Percentiles rank a stretch among this genome's conserved stretches.
Evolutionary conservation across 2,797 vertebrate genomes (phyloP).

Genomic region (Cryptoprocta ferox): DNA sequence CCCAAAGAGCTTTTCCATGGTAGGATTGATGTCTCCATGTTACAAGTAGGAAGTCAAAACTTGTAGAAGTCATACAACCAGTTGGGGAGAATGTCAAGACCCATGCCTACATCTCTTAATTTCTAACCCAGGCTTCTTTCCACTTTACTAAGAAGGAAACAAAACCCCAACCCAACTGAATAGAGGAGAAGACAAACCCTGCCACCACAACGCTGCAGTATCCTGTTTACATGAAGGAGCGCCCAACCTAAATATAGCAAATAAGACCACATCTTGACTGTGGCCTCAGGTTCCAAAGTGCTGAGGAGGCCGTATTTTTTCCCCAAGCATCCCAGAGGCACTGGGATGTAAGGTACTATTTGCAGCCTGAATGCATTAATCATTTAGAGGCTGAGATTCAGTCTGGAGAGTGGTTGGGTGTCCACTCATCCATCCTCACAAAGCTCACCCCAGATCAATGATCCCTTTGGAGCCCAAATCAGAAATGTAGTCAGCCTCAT

Average conservation of each 20-base stretch:
- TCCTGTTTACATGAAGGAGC: neutral
- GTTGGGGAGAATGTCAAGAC: neutral
- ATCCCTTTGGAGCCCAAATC: neutral
- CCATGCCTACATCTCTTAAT: neutral
- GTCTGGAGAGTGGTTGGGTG: constrained; percentile 72
- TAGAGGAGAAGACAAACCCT: neutral
- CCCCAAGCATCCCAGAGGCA: constrained; percentile 63
- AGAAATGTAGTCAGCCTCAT: neutral
- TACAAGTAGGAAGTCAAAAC: neutral
- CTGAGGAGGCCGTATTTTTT: constrained; percentile 70
- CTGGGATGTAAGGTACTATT: constrained; percentile 79
- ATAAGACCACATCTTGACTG: constrained; percentile 57
- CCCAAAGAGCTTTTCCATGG: neutral
- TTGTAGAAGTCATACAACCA: neutral
- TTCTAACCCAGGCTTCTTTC: neutral
- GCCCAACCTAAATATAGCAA: neutral
- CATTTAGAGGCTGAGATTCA: constrained; percentile 80
- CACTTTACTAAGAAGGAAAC: neutral
- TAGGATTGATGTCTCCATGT: neutral
- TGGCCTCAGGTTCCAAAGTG: constrained; percentile 60
- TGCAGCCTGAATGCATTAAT: constrained; percentile 82
- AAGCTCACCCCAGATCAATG: constrained; percentile 33
- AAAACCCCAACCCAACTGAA: neutral
- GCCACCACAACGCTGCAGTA: neutral
- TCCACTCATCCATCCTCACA: constrained; percentile 63